phyloP scores from a whole-genome alignment of 1,140 invertebrate genomes.

The Sitophilus oryzae region DNA sequence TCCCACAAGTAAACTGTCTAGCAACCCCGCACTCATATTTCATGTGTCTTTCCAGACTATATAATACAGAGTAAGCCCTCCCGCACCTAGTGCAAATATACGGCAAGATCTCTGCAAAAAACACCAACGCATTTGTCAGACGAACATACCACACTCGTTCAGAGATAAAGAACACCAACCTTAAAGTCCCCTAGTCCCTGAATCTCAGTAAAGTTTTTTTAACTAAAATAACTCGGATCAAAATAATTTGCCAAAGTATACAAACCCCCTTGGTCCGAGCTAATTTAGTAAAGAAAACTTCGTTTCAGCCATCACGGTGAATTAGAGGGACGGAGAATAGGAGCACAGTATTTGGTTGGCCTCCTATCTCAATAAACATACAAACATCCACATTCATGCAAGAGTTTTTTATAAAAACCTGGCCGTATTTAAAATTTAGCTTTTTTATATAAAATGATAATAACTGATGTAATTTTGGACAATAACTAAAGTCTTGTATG shows the following conservation, averaged over 20 bases:
- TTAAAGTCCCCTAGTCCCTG: neutral
- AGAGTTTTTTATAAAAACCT: neutral
- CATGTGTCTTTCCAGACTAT: slow-evolving; percentile 43
- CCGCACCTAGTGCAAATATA: slow-evolving; percentile 44
- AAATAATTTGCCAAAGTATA: too few species aligned
- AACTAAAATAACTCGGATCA: too few species aligned
- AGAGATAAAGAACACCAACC: neutral
- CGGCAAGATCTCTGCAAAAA: slow-evolving; percentile 34
- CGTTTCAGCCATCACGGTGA: neutral
- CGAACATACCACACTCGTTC: neutral
- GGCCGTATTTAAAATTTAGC: neutral
- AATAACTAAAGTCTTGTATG: too few species aligned
- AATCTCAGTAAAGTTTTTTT: neutral
- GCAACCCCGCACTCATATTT: slow-evolving; percentile 26
- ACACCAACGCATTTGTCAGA: slow-evolving; percentile 2
- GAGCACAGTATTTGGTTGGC: neutral
- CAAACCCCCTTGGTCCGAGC: too few species aligned
- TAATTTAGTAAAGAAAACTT: too few species aligned
- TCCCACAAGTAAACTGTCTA: slow-evolving; percentile 44
- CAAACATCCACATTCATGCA: neutral
- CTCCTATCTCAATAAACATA: neutral
- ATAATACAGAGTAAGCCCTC: slow-evolving; percentile 44
- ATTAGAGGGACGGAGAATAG: neutral
- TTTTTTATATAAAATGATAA: too few species aligned
- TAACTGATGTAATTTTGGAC: too few species aligned